Evolutionary conservation across 2,888 invertebrate genomes (phyloP).

Genomic region (Piscicola geometra): DNA sequence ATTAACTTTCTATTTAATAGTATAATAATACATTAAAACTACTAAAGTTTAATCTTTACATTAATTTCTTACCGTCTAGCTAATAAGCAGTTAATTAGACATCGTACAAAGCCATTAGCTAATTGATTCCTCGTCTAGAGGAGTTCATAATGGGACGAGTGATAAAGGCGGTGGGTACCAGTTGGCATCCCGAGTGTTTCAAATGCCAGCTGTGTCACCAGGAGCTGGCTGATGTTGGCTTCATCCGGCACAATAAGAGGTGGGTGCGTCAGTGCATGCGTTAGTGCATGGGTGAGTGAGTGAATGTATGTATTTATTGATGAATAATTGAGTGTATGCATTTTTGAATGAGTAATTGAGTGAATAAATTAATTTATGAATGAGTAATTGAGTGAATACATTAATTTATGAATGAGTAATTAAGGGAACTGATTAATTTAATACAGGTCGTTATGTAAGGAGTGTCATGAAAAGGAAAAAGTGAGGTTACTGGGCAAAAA

Average conservation of each 20-base stretch:
- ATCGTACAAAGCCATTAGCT: background rate
- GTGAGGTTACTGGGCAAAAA: constrained; percentile 91
- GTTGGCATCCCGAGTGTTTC: constrained; percentile 98
- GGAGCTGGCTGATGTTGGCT: constrained; percentile 88
- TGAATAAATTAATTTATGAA: too few relatives aligned
- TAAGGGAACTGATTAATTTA: too few relatives aligned
- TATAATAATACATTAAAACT: too few relatives aligned
- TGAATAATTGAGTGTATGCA: background rate
- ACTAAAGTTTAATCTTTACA: too few relatives aligned
- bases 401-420: too few relatives aligned
- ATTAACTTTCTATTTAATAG: too few relatives aligned
- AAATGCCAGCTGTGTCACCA: constrained; percentile 85
- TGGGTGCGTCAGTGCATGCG: background rate
- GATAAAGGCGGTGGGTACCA: constrained; percentile 97
- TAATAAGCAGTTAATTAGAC: background rate
- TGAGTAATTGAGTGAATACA: too few relatives aligned
- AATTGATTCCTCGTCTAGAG: constrained; percentile 57
- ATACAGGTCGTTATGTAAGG: constrained; percentile 81
- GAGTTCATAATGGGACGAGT: constrained; percentile 97
- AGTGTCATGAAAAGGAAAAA: constrained; percentile 91
- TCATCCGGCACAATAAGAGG: constrained; percentile 64
- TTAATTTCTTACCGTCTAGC: too few relatives aligned
- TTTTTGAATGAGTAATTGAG: too few relatives aligned
- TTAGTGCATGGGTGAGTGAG: background rate
- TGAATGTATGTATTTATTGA: background rate